These are phyloP conservation scores for Megalopta genalis DNA, from an alignment of 1,140 invertebrate species.

Conservation along the genomic window DNA sequence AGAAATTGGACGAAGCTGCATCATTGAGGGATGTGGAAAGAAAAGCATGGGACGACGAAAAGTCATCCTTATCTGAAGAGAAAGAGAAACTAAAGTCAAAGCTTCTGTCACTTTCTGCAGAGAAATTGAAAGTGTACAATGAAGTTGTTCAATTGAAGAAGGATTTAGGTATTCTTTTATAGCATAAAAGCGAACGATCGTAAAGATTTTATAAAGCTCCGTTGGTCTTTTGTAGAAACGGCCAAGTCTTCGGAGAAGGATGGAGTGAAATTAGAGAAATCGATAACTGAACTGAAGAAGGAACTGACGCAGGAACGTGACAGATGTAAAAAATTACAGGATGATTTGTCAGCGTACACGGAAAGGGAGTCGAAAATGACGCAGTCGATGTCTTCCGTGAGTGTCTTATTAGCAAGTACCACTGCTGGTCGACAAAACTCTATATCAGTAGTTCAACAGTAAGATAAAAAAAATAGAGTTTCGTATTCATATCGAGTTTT, in stretches of 20 bases:
- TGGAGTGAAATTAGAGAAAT: constrained; percentile 69
- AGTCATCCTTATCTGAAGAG: constrained; percentile 82
- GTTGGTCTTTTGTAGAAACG: constrained; percentile 59
- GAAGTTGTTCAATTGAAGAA: constrained; percentile 77
- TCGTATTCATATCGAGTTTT: background rate
- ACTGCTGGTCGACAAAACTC: no score
- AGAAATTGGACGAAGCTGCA: constrained; percentile 82
- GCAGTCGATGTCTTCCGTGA: constrained; percentile 72
- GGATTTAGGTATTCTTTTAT: constrained; percentile 69
- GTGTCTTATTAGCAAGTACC: constrained; percentile 1
- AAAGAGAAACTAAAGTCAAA: constrained; percentile 82
- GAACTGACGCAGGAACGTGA: constrained; percentile 75
- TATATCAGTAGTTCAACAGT: no score
- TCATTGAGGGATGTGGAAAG: constrained; percentile 81
- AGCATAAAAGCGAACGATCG: background rate
- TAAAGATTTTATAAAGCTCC: constrained; percentile 3
- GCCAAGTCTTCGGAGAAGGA: constrained; percentile 73
- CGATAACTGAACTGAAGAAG: constrained; percentile 72
- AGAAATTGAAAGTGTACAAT: constrained; percentile 77
- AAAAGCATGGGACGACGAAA: constrained; percentile 79
- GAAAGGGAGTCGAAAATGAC: constrained; percentile 74
- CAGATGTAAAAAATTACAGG: constrained; percentile 74
- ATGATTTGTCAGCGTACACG: constrained; percentile 72
- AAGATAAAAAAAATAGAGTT: no score
- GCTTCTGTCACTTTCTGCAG: constrained; percentile 76